A percentile compares a stretch with the other conserved stretches of the same genome.
phyloP scores from a whole-genome alignment of 1,140 invertebrate genomes.

The Drosophila simulans region DNA sequence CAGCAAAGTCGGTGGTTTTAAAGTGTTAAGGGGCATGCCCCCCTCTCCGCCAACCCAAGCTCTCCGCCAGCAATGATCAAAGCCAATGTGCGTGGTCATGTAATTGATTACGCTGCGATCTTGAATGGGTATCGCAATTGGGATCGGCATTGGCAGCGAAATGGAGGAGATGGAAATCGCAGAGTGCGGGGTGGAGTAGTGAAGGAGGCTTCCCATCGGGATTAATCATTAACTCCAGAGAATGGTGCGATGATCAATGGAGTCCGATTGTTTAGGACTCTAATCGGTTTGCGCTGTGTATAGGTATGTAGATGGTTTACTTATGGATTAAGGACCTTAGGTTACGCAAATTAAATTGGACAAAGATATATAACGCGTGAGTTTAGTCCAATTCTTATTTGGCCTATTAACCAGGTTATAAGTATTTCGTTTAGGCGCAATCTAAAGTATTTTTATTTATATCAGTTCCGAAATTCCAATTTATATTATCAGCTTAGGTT shows the following conservation, averaged over 20 bases:
- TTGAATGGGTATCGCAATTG: slow-evolving; percentile 3
- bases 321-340: not conserved
- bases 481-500: not conserved
- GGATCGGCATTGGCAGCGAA: slow-evolving; percentile 10
- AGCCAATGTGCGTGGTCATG: slow-evolving; percentile 52
- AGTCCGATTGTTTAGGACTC: slow-evolving; percentile 13
- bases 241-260: slow-evolving; percentile 29
- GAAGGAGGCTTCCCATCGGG: not conserved
- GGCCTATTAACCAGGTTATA: too few species aligned
- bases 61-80: slow-evolving; percentile 24
- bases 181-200: not conserved
- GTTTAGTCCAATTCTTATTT: too few species aligned
- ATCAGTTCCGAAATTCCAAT: too few species aligned
- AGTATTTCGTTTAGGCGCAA: too few species aligned
- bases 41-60: not conserved
- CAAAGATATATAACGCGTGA: too few species aligned
- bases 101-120: slow-evolving; percentile 47
- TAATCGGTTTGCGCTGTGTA: not conserved
- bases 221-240: slow-evolving; percentile 40
- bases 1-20: slow-evolving; percentile 9
- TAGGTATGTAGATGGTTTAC: not conserved
- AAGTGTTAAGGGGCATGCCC: slow-evolving; percentile 33
- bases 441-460: too few species aligned
- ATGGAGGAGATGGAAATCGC: not conserved
- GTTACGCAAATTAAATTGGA: too few species aligned